Evolutionary conservation across 2,888 invertebrate genomes (phyloP), one percentile per base, ranked within the genome.

Genomic region (Drosophila kanekoi): DNA sequence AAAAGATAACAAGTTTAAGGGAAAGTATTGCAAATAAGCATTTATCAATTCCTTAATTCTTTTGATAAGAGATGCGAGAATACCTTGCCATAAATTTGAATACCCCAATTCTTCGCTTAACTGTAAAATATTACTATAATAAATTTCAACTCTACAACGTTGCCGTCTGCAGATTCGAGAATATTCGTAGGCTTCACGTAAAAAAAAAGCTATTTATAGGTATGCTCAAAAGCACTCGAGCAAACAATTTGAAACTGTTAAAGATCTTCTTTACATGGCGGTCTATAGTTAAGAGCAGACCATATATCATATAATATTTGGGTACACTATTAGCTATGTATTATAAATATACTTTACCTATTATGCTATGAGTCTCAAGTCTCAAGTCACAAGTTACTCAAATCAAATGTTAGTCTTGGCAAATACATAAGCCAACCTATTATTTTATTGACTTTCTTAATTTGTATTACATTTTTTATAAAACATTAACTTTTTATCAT

Each of bases 51-150:
- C 20, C 20, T 14, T 37, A 14, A 51, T 37, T 10, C 20, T 3
- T 4, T 33, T n/a, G 18, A 33, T 14, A 20, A 33, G n/a, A 8
- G 8, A 10, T 10, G 45, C 23, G 28, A n/a, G n/a, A 35, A 16
- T 13, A 51, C 4, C 10, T 40, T 11, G 16, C 3, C 10, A 37
- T 40, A 45, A 70, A 57, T 68, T 57, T 40, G 5, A 37, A 20
- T 49, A n/a, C 1, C 11, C 48, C 13, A 16, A 47, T 51, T 32
- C 10, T 35, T 5, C 14, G 8, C 14, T 53, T 62, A 41, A 28
- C 40, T 28, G 9, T n/a, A 28, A 33, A 23, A 43, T 40, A 41
- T 47, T 40, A 33, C 20, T 8, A 18, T 28, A 41, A 48, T 41
- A 48, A 35, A 48, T 33, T 28, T 5, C 0, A 14, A 11, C 37